Base-by-base conservation (phyloP, 2,113 vertebrate species). In the Melanotaenia duboulayi region DNA sequence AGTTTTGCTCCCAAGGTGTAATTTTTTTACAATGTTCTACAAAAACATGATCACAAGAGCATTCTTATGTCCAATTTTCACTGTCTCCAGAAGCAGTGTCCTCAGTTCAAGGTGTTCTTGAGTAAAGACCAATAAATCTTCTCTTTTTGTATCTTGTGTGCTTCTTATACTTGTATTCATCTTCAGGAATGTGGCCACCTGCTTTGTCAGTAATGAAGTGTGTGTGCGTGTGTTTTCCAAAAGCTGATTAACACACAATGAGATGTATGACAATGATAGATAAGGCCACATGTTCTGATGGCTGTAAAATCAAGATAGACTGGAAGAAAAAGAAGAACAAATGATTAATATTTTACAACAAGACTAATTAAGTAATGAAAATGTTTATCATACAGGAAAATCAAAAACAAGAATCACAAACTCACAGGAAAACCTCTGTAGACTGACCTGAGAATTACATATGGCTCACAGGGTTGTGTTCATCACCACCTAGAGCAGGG, bases 381-480 rank as follows among this genome's bases (percentile, higher is more conserved):
- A 23, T 2, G 2, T 20, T 35, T 16, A n/a, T 37, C 4, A 39
- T 25, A 44, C n/a, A n/a, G n/a, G n/a, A n/a, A n/a, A n/a, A n/a
- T 7, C 0, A 17, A 17, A 17, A 49, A n/a, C 14, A 44, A 1
- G 2, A 17, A 37, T 8, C n/a, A 28, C 16, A 49, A 70, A 64
- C 1, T 0, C 6, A 28, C 4, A 52, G 55, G 0, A 46, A 16
- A 64, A 4, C 20, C 17, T 59, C 46, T 49, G 11, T 7, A n/a
- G 40, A 75, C 89, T 67, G 37, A 94, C 93, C 91, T 92, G 78
- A 85, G 87, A 78, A 61, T 94, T 92, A 99, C 96, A 98, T 96
- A 89, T 97, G 97, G 91, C 95, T 95, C 2, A 95, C 84, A 9
- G 96, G 91, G 86, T 96, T 96, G 91, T 96, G 97, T 89, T 96